Evolutionary conservation across 2,113 vertebrate species (phyloP), one percentile per base, ranked within the genome.

Genomic region (Caloenas nicobarica): DNA sequence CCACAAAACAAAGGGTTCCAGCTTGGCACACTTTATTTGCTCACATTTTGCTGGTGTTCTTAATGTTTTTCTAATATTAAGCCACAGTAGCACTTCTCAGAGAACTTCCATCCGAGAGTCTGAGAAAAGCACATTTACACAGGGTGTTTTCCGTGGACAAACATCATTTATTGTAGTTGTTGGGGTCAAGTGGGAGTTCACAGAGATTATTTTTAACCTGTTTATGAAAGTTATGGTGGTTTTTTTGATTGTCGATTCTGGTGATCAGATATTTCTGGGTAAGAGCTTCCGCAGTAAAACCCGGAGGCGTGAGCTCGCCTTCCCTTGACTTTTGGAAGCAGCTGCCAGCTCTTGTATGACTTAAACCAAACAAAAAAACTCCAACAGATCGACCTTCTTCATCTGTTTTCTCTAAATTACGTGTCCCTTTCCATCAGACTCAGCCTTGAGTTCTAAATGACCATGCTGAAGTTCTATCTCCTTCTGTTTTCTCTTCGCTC

Each of bases 91-190:
- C 6, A 1, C 64, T 79, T 28, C 48, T 16, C 9, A 0, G 26
- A 9, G 44, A 9, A 1, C 5, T 65, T 81, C 42, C 34, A 6
- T 11, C 11, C 17, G 1, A 2, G 15, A 19, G n/a, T 1, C 5
- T 38, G 36, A 13, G 50, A 13, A 31, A 23, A 74, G 42, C 70
- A 5, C 23, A 0, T 48, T 21, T 9, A 7, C 4, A 25, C 4
- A 5, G 48, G 7, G 22, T 38, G 0, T 36, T 84, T n/a, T 31
- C 60, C 0, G 0, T 14, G 15, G 28, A 0, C 3, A 8, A 1
- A 23, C 0, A 3, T 24, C 2, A 1, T 11, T 3, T 29, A 3
- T 66, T 24, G 0, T 14, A 15, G 21, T 19, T 18, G 2, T 6
- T 18, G 19, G 60, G 51, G 10, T 6, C 26, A 11, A 0, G n/a